Conservation (phyloP, 2,113 vertebrate genomes). For the Zosterops lateralis region DNA sequence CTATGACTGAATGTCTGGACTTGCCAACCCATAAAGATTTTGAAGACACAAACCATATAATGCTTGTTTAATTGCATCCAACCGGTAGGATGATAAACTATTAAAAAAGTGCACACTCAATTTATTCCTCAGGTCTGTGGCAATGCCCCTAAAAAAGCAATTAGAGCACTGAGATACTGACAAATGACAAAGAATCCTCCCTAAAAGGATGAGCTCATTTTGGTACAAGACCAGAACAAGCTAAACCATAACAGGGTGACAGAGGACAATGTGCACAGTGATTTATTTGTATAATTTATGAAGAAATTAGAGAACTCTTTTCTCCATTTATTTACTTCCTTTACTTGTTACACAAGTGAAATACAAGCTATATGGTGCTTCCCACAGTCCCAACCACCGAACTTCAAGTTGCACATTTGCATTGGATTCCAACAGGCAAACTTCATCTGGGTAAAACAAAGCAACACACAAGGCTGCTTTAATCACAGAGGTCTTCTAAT, state of each 20-base stretch:
- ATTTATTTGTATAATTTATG: background rate
- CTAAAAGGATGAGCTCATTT: background rate
- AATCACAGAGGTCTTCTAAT: background rate
- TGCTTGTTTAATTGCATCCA: background rate
- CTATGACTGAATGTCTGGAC: background rate
- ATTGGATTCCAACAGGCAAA: background rate
- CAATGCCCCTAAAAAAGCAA: background rate
- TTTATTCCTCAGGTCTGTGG: background rate
- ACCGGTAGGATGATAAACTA: background rate
- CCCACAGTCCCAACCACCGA: background rate
- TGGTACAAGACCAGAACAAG: background rate
- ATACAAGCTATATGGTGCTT: accelerated
- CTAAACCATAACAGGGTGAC: background rate
- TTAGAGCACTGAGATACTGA: background rate
- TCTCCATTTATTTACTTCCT: background rate
- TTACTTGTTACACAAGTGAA: background rate
- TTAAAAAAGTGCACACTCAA: background rate
- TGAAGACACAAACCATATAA: background rate
- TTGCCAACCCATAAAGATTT: background rate
- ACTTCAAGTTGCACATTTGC: background rate
- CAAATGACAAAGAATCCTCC: background rate
- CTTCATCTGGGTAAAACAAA: background rate
- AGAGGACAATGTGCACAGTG: background rate
- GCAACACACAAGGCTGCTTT: background rate
- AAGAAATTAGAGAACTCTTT: background rate